Evolutionary conservation across 2,797 vertebrate genomes (phyloP).

Genomic region (Paedocypris micromegethes): DNA sequence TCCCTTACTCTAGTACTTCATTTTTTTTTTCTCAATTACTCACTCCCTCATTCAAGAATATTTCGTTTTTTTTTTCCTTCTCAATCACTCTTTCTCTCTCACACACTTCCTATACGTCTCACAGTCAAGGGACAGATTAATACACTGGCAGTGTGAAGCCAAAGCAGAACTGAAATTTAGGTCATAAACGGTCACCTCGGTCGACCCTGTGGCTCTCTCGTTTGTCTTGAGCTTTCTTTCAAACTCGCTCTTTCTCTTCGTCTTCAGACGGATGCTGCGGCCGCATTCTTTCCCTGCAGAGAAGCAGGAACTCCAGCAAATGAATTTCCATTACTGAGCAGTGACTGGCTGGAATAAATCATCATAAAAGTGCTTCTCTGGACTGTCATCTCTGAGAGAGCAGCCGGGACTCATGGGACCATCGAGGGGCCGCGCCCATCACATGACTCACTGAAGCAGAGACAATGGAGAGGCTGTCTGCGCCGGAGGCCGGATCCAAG

Average conservation of each 20-base stretch:
- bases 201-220: conserved; percentile 12
- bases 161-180: conserved; percentile 13
- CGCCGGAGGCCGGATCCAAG: conserved; percentile 61
- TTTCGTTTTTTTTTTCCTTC: too few species aligned
- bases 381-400: conserved; percentile 75
- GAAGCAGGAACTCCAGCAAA: conserved; percentile 62
- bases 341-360: conserved; percentile 73
- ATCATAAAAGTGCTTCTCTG: conserved; percentile 75
- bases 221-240: conserved; percentile 26
- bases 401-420: conserved; percentile 67
- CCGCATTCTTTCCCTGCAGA: conserved; percentile 47
- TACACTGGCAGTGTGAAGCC: background rate
- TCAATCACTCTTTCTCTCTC: too few species aligned
- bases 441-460: conserved; percentile 77
- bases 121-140: too few species aligned
- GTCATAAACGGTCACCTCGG: conserved; percentile 14
- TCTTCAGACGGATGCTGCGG: conserved; percentile 23
- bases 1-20: too few species aligned
- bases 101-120: too few species aligned
- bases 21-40: too few species aligned
- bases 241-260: conserved; percentile 44
- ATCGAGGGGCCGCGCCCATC: conserved; percentile 70
- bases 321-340: conserved; percentile 75
- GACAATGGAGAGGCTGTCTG: conserved; percentile 63
- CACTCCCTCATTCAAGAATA: too few species aligned